Conservation (phyloP, 2,797 vertebrate species). For the Tangara arthus region DNA sequence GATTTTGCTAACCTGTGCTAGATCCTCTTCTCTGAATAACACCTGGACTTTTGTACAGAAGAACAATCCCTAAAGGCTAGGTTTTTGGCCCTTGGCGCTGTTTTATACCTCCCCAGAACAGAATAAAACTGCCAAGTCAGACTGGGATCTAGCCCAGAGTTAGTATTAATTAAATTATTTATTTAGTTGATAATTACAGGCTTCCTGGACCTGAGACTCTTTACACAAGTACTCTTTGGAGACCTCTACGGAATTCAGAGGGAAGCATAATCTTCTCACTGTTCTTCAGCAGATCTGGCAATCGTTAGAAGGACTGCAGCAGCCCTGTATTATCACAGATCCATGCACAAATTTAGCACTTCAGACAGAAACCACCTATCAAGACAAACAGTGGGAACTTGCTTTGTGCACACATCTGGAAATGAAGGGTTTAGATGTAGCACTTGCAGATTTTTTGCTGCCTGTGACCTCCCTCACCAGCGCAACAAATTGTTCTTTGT, state of each 20-base stretch:
- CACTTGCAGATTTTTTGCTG: neutral
- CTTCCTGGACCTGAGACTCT: neutral
- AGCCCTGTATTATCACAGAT: neutral
- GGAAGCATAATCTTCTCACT: neutral
- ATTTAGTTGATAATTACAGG: slow-evolving; percentile 37
- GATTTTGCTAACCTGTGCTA: neutral
- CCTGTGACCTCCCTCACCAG: neutral
- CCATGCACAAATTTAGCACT: neutral
- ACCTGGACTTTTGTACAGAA: neutral
- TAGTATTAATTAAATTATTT: slow-evolving; percentile 54
- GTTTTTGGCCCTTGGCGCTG: neutral
- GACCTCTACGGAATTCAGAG: slow-evolving; percentile 3
- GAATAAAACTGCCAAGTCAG: slow-evolving; percentile 21
- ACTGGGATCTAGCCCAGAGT: neutral
- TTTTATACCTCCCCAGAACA: slow-evolving; percentile 2
- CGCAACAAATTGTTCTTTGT: neutral
- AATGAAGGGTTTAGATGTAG: neutral
- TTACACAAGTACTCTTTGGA: neutral
- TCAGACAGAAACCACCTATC: slow-evolving; percentile 1
- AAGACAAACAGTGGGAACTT: neutral
- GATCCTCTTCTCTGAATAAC: neutral
- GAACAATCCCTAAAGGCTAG: neutral
- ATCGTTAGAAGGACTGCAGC: neutral
- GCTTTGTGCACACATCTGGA: neutral
- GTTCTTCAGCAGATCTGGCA: neutral